Evolutionary conservation across 2,888 invertebrate genomes (phyloP).

Genomic region (Pyrochroa serraticornis): DNA sequence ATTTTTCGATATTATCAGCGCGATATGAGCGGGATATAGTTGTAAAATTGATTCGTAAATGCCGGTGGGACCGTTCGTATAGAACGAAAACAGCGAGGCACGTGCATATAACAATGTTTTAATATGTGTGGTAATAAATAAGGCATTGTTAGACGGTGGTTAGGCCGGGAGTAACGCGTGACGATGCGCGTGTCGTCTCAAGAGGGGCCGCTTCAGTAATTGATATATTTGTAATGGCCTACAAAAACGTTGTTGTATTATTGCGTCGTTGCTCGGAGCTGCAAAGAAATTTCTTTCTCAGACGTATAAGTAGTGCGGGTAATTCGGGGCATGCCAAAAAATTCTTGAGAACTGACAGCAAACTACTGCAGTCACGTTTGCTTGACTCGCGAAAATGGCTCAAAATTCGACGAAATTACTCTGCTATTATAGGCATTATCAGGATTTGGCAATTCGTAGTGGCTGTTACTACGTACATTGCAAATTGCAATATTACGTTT

Average conservation of each 20-base stretch:
- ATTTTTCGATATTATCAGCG: conserved; percentile 9
- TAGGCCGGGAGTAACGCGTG: conserved; percentile 27
- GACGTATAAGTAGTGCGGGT: no score
- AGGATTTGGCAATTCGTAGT: no score
- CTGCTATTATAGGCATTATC: no score
- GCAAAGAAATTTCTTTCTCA: no score
- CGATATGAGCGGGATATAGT: conserved; percentile 1
- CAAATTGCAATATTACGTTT: no score
- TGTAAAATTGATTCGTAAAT: conserved; percentile 20
- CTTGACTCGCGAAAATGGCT: no score
- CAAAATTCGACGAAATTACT: no score
- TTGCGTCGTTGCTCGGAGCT: no score
- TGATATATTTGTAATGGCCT: conserved; percentile 15
- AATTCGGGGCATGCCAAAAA: no score
- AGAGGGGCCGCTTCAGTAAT: conserved; percentile 21
- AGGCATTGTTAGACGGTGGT: conserved; percentile 24
- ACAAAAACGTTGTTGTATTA: background rate
- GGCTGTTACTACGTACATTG: no score
- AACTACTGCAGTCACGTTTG: no score
- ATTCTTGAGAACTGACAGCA: no score
- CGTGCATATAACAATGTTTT: conserved; percentile 26
- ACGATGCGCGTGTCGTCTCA: conserved; percentile 27
- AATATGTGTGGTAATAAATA: conserved; percentile 27
- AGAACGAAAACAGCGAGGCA: conserved; percentile 12
- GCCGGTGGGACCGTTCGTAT: background rate